Conservation (phyloP, 2,888 invertebrate species). For the Bellardia bayeri region DNA sequence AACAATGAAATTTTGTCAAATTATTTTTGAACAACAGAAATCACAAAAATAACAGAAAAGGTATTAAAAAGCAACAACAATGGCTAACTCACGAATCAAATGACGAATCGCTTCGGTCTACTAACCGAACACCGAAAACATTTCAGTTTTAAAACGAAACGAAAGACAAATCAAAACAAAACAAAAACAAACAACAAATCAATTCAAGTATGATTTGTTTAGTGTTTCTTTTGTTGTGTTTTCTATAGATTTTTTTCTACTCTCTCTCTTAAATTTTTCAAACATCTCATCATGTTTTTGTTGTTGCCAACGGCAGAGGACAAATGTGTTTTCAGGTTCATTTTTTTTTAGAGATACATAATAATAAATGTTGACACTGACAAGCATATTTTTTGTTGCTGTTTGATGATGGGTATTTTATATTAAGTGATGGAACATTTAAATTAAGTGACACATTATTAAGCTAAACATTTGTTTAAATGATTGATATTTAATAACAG, state of each 20-base stretch:
- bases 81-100: constrained; percentile 12
- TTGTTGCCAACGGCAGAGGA: constrained; percentile 7
- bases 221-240: not conserved
- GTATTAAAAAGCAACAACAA: constrained; percentile 13
- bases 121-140: not conserved
- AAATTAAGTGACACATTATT: constrained; percentile 56
- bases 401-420: not conserved
- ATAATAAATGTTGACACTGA: constrained; percentile 61
- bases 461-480: constrained; percentile 51
- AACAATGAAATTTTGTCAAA: constrained; percentile 69
- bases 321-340: not conserved
- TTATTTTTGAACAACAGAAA: constrained; percentile 24
- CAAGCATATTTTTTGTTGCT: constrained; percentile 30
- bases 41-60: constrained; percentile 21
- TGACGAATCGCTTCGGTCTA: constrained; percentile 40
- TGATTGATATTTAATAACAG: constrained; percentile 39
- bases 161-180: constrained; percentile 9
- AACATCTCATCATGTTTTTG: not conserved
- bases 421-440: constrained; percentile 19
- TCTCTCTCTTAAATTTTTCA: not conserved
- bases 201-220: constrained; percentile 32
- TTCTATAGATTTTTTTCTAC: not conserved
- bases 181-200: constrained; percentile 21
- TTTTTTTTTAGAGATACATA: constrained; percentile 23
- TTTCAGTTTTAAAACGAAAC: not conserved